Evolutionary conservation across 2,113 vertebrate species (phyloP).

Genomic region (Brienomyrus brachyistius): DNA sequence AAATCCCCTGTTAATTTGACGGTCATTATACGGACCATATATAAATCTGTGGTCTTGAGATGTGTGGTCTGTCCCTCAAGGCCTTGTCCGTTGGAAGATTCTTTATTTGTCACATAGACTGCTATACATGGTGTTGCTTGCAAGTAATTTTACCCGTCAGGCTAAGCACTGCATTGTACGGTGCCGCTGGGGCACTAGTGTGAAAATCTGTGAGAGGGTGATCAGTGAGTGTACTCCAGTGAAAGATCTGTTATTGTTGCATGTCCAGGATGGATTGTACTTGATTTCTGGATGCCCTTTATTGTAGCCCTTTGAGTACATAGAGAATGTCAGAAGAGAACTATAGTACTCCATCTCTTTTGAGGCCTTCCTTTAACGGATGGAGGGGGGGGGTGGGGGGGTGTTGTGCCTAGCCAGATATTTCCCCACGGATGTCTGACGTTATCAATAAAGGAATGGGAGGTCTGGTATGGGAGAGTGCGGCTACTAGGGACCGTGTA

Average conservation of each 20-base stretch:
- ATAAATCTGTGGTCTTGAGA: not conserved
- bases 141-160: not conserved
- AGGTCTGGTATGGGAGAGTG: not conserved
- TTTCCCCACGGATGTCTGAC: not conserved
- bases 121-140: not conserved
- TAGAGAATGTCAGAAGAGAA: not conserved
- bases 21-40: not conserved
- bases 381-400: not conserved
- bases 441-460: not conserved
- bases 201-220: not conserved
- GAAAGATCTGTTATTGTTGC: not conserved
- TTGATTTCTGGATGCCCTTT: not conserved
- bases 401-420: not conserved
- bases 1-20: not conserved
- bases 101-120: too few relatives aligned
- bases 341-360: not conserved
- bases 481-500: not conserved
- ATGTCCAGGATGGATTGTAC: not conserved
- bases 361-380: conserved; percentile 6
- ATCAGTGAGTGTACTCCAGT: not conserved
- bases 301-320: conserved; percentile 3
- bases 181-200: not conserved
- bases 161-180: not conserved
- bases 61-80: not conserved
- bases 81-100: not conserved